Evolutionary conservation across 2,797 vertebrate genomes (phyloP).

Genomic region (Acipenser transmontanus): DNA sequence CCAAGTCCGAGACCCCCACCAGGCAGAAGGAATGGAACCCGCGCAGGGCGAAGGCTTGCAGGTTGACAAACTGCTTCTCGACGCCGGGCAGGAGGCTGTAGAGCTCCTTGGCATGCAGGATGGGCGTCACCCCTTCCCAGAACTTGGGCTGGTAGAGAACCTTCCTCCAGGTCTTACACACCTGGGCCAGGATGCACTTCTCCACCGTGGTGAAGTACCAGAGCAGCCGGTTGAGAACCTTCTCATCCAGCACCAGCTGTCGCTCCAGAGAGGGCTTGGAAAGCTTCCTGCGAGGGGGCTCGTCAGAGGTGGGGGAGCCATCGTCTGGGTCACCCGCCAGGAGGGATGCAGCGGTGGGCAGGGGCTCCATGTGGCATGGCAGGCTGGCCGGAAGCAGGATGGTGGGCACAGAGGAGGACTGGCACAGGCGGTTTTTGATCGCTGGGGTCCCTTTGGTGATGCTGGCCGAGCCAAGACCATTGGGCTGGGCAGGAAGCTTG

Average conservation of each 20-base stretch:
- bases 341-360: conserved; percentile 70
- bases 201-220: conserved; percentile 95
- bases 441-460: conserved; percentile 98
- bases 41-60: conserved; percentile 87
- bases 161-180: conserved; percentile 92
- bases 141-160: conserved; percentile 96
- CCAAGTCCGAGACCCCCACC: conserved; percentile 93
- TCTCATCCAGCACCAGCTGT: conserved; percentile 87
- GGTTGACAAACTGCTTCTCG: conserved; percentile 94
- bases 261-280: conserved; percentile 60
- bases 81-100: conserved; percentile 80
- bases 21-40: conserved; percentile 97
- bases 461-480: conserved; percentile 87
- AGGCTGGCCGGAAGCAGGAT: conserved; percentile 74
- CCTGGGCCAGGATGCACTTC: conserved; percentile 89
- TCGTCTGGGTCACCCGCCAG: conserved; percentile 68
- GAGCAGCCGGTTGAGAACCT: conserved; percentile 89
- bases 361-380: conserved; percentile 70
- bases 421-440: conserved; percentile 93
- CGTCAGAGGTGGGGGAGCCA: conserved; percentile 50
- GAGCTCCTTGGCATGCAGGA: conserved; percentile 95
- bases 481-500: conserved; percentile 88
- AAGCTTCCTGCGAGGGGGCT: conserved; percentile 60
- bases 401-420: conserved; percentile 84
- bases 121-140: conserved; percentile 89